These are phyloP conservation scores for Pomphorhynchus laevis DNA, from an alignment of 1,140 invertebrate species.

Conservation along the genomic window DNA sequence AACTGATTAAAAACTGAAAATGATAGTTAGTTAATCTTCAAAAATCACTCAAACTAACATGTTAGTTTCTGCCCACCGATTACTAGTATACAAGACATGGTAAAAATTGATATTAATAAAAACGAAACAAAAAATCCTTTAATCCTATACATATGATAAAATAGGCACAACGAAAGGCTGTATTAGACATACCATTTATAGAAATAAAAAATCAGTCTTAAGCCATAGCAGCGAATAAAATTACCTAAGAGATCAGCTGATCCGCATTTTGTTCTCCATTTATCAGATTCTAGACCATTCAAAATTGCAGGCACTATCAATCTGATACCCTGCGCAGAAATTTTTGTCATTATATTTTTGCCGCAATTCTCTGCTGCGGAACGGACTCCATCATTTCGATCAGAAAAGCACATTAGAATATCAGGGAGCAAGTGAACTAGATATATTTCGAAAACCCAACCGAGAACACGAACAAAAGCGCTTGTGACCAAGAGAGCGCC, in stretches of 20 bases:
- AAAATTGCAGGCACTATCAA: conserved; percentile 54
- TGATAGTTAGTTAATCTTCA: too few relatives aligned
- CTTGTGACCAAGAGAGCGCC: conserved; percentile 80
- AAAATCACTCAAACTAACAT: too few relatives aligned
- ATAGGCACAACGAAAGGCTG: too few relatives aligned
- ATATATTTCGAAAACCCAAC: conserved; percentile 82
- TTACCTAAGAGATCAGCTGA: conserved; percentile 54
- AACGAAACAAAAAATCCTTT: too few relatives aligned
- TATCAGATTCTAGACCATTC: conserved; percentile 66
- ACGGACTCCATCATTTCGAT: conserved; percentile 36
- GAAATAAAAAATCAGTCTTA: too few relatives aligned
- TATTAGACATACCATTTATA: too few relatives aligned
- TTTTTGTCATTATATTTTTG: conserved; percentile 68
- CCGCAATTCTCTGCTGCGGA: conserved; percentile 37
- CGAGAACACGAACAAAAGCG: conserved; percentile 67
- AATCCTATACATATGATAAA: too few relatives aligned
- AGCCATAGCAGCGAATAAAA: too few relatives aligned
- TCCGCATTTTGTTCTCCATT: conserved; percentile 76
- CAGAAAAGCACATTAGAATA: conserved; percentile 68
- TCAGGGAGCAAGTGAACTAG: conserved; percentile 79
- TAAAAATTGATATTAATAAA: too few relatives aligned
- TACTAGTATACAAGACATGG: too few relatives aligned
- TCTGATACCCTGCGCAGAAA: conserved; percentile 80
- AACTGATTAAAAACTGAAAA: too few relatives aligned
- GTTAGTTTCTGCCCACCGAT: too few relatives aligned